Evolutionary conservation across 1,140 invertebrate genomes (phyloP), one percentile per base, ranked within the genome.

Genomic region (Heliconius congener): DNA sequence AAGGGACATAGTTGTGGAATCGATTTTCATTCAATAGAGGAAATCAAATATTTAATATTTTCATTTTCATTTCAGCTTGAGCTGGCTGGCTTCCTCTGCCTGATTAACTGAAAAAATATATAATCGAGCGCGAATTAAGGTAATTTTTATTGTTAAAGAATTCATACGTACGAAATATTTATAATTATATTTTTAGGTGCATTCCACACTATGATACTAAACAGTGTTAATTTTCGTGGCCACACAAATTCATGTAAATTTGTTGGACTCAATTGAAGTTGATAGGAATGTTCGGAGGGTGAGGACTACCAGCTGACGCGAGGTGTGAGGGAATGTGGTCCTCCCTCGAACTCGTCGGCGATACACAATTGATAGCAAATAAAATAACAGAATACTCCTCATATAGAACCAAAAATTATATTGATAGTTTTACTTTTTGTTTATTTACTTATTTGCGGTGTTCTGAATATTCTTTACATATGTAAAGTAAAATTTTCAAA

Each of bases 181-280:
- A 19, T 52, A 4, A 52, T 0, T 6, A 52, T 52, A 46, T 8
- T 52, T 52, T 2, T 19, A 52, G 18, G 13, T 5, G 50, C 42
- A 46, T 0, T 16, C 42, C 3, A 23, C 13, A 39, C 1, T 3
- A 71, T 71, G 4, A 39, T 37, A 71, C 13, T 18, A 3, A 37
- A 19, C 37, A 37, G 5, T 34, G 16, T 34, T n/a, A 18, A 13
- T 42, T 83, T 84, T 80, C 23, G n/a, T 87, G 82, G 88, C 91
- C 85, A 78, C 52, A 82, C 57, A 79, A 37, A 74, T 90, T 89
- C 88, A 94, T 94, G 92, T 94, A 93, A 94, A 94, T 94, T 94
- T 94, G 90, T 93, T 87, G 86, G 85, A 89, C 93, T 92, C 93
- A 94, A 94, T 94, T 94, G 93, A 93, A 94, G 93, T 94, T 93